phyloP scores from a whole-genome alignment of 2,113 vertebrate genomes.

The Glaucomys volans region DNA sequence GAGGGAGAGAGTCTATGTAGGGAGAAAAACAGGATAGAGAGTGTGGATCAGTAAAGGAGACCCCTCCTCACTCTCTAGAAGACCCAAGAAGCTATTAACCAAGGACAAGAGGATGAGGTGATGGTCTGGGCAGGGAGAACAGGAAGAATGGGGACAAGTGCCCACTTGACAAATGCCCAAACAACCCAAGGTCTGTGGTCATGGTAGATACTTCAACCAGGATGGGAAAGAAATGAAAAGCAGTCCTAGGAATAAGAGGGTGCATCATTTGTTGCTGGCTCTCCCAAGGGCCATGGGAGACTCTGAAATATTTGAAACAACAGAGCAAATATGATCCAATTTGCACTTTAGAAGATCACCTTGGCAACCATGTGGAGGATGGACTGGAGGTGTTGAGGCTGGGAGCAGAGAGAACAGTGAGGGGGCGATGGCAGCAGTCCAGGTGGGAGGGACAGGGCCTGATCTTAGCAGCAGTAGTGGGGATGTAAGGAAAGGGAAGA shows the following conservation, averaged over 20 bases:
- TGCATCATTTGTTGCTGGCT: accelerated
- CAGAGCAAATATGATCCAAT: conserved; percentile 52
- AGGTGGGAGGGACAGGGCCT: conserved; percentile 54
- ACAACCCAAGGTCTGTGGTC: background rate
- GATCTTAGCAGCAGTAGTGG: background rate
- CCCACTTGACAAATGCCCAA: background rate
- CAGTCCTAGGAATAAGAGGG: background rate
- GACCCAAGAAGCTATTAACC: background rate
- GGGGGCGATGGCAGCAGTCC: background rate
- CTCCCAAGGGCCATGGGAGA: background rate
- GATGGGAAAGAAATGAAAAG: background rate
- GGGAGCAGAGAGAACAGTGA: conserved; percentile 47
- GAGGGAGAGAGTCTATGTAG: background rate
- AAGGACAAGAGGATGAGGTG: background rate
- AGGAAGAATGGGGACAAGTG: background rate
- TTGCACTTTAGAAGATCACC: conserved; percentile 70
- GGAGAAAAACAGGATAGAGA: background rate
- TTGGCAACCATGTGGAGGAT: conserved; percentile 75
- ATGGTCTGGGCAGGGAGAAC: background rate
- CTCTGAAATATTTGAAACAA: background rate
- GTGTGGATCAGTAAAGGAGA: background rate
- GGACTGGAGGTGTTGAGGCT: conserved; percentile 68
- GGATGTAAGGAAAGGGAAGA: background rate
- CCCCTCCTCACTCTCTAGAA: background rate
- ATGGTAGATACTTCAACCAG: background rate